Percentiles rank a stretch among this genome's conserved stretches.
phyloP scores from a whole-genome alignment of 2,797 vertebrate genomes.

The Microctenopoma steveboyesi region DNA sequence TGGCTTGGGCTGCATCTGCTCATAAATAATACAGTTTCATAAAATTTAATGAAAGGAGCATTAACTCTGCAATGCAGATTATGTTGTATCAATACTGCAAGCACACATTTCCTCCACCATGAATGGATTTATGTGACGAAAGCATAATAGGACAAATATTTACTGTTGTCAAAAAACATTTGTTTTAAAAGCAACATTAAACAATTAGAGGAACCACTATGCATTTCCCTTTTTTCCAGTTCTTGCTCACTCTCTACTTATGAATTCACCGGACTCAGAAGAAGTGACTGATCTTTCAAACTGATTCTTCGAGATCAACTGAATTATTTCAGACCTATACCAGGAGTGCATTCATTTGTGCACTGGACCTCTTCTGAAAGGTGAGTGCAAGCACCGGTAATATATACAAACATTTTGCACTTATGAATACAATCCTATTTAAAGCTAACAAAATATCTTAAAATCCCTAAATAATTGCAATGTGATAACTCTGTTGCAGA shows the following conservation, averaged over 20 bases:
- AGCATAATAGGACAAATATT: background rate
- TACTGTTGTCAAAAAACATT: conserved; percentile 1
- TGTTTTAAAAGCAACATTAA: conserved; percentile 1
- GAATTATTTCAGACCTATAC: background rate
- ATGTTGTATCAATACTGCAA: conserved; percentile 36
- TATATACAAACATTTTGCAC: too few relatives aligned
- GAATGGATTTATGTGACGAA: conserved; percentile 35
- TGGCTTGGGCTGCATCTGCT: conserved; percentile 48
- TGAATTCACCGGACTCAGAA: background rate
- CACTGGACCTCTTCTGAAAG: background rate
- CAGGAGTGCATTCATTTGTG: background rate
- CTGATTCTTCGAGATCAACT: background rate
- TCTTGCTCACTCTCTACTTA: background rate
- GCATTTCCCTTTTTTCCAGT: background rate
- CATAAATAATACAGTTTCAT: conserved; percentile 60
- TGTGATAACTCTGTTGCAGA: conserved; percentile 4
- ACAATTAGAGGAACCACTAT: background rate
- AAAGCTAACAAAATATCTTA: background rate
- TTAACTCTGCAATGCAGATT: conserved; percentile 47
- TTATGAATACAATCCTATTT: too few relatives aligned
- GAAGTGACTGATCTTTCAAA: background rate
- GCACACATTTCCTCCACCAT: conserved; percentile 7
- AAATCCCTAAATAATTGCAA: background rate
- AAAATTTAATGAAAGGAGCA: conserved; percentile 57
- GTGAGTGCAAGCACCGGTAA: background rate